phyloP scores from a whole-genome alignment of 2,113 vertebrate genomes.

The Cottus gobio region DNA sequence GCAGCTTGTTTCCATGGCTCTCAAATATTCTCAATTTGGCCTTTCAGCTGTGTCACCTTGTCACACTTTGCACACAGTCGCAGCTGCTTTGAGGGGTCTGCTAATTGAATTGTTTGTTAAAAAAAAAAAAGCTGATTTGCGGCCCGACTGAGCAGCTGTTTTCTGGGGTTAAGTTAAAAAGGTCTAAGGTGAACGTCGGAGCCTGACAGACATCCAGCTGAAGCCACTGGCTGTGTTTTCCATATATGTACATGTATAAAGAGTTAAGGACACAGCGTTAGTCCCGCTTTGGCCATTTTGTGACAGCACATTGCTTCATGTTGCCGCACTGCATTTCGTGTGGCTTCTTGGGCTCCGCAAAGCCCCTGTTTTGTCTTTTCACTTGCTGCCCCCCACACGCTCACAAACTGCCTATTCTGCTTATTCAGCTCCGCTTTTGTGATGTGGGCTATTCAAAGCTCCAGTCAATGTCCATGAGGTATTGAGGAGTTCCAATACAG shows the following conservation, averaged over 20 bases:
- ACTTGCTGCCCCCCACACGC: constrained; percentile 60
- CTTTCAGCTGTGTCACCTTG: constrained; percentile 71
- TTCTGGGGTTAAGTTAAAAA: constrained; percentile 47
- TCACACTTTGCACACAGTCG: constrained; percentile 64
- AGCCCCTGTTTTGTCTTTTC: constrained; percentile 58
- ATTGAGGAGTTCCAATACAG: constrained; percentile 39
- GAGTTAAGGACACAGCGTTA: constrained; percentile 2
- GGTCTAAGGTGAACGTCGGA: constrained; percentile 62
- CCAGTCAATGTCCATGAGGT: constrained; percentile 54
- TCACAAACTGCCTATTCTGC: constrained; percentile 71
- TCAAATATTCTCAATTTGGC: constrained; percentile 48
- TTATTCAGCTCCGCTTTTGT: constrained; percentile 76
- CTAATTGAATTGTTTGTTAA: constrained; percentile 73
- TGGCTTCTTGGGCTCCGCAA: constrained; percentile 53
- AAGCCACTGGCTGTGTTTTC: constrained; percentile 4
- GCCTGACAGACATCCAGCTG: constrained; percentile 15
- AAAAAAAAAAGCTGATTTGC: constrained; percentile 66
- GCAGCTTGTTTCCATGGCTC: constrained; percentile 57
- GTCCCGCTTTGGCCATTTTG: constrained; percentile 2
- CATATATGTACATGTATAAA: neutral
- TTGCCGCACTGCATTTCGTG: constrained; percentile 29
- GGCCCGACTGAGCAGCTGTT: constrained; percentile 64
- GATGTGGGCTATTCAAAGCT: constrained; percentile 67
- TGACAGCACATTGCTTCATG: constrained; percentile 39
- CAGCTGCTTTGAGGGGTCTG: constrained; percentile 60